phyloP scores from a whole-genome alignment of 1,140 invertebrate species.

The Plodia interpunctella region DNA sequence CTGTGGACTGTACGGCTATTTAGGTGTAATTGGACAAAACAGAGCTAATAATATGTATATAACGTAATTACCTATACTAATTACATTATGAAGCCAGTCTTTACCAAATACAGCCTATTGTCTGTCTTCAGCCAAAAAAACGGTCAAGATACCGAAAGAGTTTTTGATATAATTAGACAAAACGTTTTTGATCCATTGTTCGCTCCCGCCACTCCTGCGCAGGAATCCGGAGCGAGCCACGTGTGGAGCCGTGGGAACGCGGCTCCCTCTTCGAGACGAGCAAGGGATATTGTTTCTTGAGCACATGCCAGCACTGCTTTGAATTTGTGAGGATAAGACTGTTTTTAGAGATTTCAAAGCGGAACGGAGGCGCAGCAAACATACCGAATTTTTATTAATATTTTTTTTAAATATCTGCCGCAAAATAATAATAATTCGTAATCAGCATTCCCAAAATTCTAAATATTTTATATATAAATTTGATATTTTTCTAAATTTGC shows the following conservation, averaged over 20 bases:
- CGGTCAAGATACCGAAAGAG: background rate
- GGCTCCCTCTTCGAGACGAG: slow-evolving; percentile 41
- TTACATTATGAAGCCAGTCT: too few relatives aligned
- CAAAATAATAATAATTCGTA: too few relatives aligned
- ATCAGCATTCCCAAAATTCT: too few relatives aligned
- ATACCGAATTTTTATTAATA: too few relatives aligned
- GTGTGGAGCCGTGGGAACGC: slow-evolving; percentile 57
- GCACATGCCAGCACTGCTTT: slow-evolving; percentile 53
- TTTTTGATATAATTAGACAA: background rate
- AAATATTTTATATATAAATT: too few relatives aligned
- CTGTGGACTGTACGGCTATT: too few relatives aligned
- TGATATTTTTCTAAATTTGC: too few relatives aligned
- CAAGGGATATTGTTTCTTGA: slow-evolving; percentile 69
- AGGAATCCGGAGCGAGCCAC: slow-evolving; percentile 22
- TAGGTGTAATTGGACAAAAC: too few relatives aligned
- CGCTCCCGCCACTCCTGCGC: background rate
- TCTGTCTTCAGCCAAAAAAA: background rate
- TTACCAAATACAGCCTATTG: background rate
- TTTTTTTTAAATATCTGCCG: too few relatives aligned
- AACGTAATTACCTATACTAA: too few relatives aligned
- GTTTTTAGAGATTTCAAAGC: background rate
- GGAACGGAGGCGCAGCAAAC: too few relatives aligned
- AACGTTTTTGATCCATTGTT: slow-evolving; percentile 2
- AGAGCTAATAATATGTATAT: too few relatives aligned
- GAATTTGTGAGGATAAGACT: slow-evolving; percentile 38